Percentiles rank a stretch among this genome's conserved stretches.
phyloP scores from a whole-genome alignment of 1,140 invertebrate genomes.

The Pseudomyrmex concolor region DNA sequence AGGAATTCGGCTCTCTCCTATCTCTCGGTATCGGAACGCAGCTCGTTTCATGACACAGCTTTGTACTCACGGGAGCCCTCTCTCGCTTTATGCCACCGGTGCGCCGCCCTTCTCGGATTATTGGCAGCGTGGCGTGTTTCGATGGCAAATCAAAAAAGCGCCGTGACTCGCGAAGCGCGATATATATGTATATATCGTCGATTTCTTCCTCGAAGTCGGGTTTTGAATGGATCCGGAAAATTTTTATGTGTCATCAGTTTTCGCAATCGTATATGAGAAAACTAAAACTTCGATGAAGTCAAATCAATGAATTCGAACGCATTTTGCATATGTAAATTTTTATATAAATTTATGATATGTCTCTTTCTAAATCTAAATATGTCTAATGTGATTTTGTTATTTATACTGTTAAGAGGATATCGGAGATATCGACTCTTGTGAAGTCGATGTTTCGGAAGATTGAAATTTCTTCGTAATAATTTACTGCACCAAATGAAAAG shows the following conservation, averaged over 20 bases:
- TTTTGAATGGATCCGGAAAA: neutral
- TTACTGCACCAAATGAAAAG: no score
- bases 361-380: no score
- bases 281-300: no score
- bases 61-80: slow-evolving; percentile 37
- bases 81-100: slow-evolving; percentile 15
- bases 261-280: no score
- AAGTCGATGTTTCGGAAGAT: no score
- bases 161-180: neutral
- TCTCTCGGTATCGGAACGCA: neutral
- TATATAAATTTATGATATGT: no score
- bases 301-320: no score
- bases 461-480: no score
- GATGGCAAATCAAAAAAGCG: slow-evolving; percentile 16
- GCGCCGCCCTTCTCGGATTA: slow-evolving; percentile 16
- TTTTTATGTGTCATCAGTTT: neutral
- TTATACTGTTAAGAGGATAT: no score
- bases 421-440: no score
- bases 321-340: no score
- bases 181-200: neutral
- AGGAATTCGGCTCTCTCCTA: neutral
- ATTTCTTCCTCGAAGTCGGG: neutral
- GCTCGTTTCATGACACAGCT: slow-evolving; percentile 52
- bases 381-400: no score
- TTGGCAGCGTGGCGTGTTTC: neutral